Evolutionary conservation across 2,113 vertebrate species (phyloP).

Genomic region (Axis porcinus): DNA sequence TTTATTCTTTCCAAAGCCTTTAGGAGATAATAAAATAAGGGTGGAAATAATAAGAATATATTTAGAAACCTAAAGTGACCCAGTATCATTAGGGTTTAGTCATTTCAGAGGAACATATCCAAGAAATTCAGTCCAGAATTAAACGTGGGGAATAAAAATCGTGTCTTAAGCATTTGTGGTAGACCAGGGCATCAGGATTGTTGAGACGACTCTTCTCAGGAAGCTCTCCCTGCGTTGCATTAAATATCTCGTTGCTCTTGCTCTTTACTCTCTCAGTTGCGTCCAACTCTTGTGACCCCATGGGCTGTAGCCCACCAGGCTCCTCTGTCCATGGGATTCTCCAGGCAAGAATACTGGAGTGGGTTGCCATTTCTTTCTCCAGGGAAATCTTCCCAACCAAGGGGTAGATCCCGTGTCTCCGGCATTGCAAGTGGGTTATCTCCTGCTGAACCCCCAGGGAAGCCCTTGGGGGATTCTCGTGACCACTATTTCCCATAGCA

Average conservation of each 20-base stretch:
- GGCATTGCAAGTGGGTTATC: not conserved
- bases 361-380: not conserved
- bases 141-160: not conserved
- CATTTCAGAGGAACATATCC: not conserved
- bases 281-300: not conserved
- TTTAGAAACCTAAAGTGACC: conserved; percentile 5
- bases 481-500: not conserved
- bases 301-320: not conserved
- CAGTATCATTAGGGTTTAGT: not conserved
- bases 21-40: not conserved
- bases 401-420: fast-evolving
- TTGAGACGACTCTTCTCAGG: not conserved
- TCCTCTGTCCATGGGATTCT: not conserved
- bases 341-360: not conserved
- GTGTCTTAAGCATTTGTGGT: not conserved
- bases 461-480: not conserved
- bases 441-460: not conserved
- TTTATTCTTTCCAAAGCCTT: not conserved
- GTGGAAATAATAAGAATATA: not conserved
- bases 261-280: not conserved
- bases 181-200: not conserved
- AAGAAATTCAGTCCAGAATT: not conserved
- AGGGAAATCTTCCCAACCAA: not conserved
- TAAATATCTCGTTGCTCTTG: not conserved
- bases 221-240: not conserved